Evolutionary conservation across 2,797 vertebrate species (phyloP), one percentile per base, ranked within the genome.

Genomic region (Peromyscus aztecus): DNA sequence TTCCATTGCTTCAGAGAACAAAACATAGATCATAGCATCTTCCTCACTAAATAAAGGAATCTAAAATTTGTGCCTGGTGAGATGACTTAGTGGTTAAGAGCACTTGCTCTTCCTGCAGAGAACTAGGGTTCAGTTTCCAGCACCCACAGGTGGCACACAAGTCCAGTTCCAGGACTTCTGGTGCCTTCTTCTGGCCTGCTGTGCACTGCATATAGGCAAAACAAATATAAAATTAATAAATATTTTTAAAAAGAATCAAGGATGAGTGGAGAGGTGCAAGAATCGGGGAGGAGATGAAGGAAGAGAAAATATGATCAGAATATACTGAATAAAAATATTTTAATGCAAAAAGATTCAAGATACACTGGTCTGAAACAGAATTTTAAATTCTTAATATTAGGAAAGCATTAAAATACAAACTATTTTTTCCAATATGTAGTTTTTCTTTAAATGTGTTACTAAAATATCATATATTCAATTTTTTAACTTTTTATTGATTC

Each of bases 31-130:
- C 75, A 87, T 61, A 87, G 6, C 90, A 34, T 17, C 12, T 73
- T 89, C 88, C 27, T 89, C n/a, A 88, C 31, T 82, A 91, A 89
- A 80, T 27, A 55, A 94, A 95, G 84, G n/a, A 90, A 91, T 91
- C 10, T 40, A 75, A 63, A 95, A 34, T 46, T 55, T 83, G 27
- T 59, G 2, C 43, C 40, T 63, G 59, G 37, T 31, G 37, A 63
- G 16, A 63, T 63, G 27, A 9, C 3, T 63, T 63, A 11, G 2
- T 83, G 4, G 27, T 83, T 83, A 43, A 43, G 37, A 83, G 61
- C 59, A 63, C 37, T 31, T 63, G 37, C 9, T 63, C 24, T 43
- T 19, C 37, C 63, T 43, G 37, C 1, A 63, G 81, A 83, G 27
- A 46, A 83, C 29, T 27, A 43, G 59, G 27, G 37, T 63, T 83